Evolutionary conservation across 2,888 invertebrate species (phyloP), one percentile per base, ranked within the genome.

Genomic region (Chloroclystis v-ata): DNA sequence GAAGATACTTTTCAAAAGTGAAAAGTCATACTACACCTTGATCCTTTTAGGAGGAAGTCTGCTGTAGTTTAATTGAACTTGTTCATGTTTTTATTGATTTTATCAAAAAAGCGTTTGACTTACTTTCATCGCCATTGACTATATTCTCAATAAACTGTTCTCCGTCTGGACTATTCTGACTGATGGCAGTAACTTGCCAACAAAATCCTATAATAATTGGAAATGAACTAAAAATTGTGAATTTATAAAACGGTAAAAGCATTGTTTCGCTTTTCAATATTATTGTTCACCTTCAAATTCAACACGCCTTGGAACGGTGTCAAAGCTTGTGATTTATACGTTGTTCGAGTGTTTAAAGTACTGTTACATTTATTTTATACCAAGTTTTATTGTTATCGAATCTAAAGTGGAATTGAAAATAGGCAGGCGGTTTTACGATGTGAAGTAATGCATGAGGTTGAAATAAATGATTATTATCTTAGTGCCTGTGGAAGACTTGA

Each of bases 71-170:
- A n/a, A n/a, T n/a, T n/a, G n/a, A n/a, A n/a, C n/a, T n/a, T n/a
- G n/a, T n/a, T n/a, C n/a, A n/a, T n/a, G n/a, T n/a, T n/a, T n/a
- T n/a, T n/a, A n/a, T n/a, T n/a, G n/a, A n/a, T n/a, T n/a, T n/a
- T n/a, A n/a, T n/a, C n/a, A n/a, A n/a, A n/a, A n/a, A n/a, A n/a
- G n/a, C n/a, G n/a, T n/a, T n/a, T n/a, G n/a, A n/a, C n/a, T 75
- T 62, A 82, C 82, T 63, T 51, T 13, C 14, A 3, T 74, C 43
- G 39, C 68, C 73, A 61, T 65, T 37, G 50, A 62, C 20, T 50
- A 79, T 50, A 50, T 56, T 61, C 42, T 66, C 60, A 46, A 81
- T 11, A 49, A 64, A 78, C 16, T 61, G 29, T 44, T 65, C 63
- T 1, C 81, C 80, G 57, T 79, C 65, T 9, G 46, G 57, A 10